Evolutionary conservation across 2,797 vertebrate species (phyloP), one percentile per base, ranked within the genome.

Genomic region (Melanogrammus aeglefinus): DNA sequence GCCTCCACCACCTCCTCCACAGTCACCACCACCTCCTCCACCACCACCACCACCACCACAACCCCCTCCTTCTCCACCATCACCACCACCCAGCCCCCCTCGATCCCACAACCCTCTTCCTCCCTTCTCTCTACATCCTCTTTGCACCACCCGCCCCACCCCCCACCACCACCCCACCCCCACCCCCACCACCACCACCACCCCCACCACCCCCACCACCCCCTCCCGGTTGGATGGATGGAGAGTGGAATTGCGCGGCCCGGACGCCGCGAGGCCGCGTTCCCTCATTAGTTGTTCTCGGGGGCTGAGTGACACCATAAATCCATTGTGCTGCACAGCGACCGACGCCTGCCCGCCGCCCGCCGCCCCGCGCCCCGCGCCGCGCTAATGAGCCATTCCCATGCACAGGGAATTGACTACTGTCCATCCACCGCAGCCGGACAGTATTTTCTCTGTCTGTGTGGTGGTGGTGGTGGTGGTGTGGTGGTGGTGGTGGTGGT

Each of bases 271-370:
- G 88, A 91, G 93, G 91, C 89, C 85, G 91, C 90, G 79, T 88
- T 91, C 91, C 93, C 96, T 99, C 96, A 98, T 99, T 99, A 99
- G 97, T 96, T 94, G 95, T 95, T 94, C 96, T 95, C 91, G 94
- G 94, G 94, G 94, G 94, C 96, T 97, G 96, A 99, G 96, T 97
- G 97, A 98, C 97, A 98, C 96, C 94, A 96, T 96, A 97, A 97
- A 98, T 99, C 96, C 96, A 96, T 97, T 97, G 93, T 93, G 87
- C 92, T 94, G 86, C 92, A 90, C 91, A 86, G 91, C 90, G 92
- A 92, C 95, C 96, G 95, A 94, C 94, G 92, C 89, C 91, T 91
- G 94, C 92, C 92, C 93, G 90, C 93, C 91, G 94, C 94, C 96
- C 95, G 90, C 93, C 85, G 91, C 87, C 83, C 82, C 78, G 89